A percentile compares a stretch with the other conserved stretches of the same genome.
phyloP scores from a whole-genome alignment of 2,888 invertebrate genomes.

The Furcula furcula region DNA sequence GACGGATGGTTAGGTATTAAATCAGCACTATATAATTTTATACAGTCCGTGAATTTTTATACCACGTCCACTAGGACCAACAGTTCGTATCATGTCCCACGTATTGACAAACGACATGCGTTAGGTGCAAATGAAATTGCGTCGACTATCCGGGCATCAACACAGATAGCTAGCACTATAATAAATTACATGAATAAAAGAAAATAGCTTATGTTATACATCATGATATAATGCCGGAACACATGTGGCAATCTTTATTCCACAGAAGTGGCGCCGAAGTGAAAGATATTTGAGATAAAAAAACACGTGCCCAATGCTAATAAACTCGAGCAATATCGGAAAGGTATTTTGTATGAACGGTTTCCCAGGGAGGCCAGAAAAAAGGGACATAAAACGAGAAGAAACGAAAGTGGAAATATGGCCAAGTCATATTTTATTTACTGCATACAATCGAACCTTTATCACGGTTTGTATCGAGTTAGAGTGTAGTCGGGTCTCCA shows the following conservation, averaged over 20 bases:
- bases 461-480: constrained; percentile 76
- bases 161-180: constrained; percentile 41
- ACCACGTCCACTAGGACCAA: too few species aligned
- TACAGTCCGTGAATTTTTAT: too few species aligned
- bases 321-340: constrained; percentile 77
- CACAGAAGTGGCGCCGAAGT: constrained; percentile 60
- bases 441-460: constrained; percentile 80
- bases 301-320: constrained; percentile 78
- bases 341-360: constrained; percentile 79
- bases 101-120: constrained; percentile 35
- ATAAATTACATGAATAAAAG: constrained; percentile 55
- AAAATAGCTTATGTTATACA: constrained; percentile 55
- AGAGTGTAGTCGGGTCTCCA: constrained; percentile 57
- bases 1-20: too few species aligned
- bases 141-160: constrained; percentile 37
- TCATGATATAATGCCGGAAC: constrained; percentile 57
- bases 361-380: constrained; percentile 70
- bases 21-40: too few species aligned
- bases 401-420: constrained; percentile 79
- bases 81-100: background rate
- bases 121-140: constrained; percentile 46
- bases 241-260: constrained; percentile 68
- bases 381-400: constrained; percentile 73
- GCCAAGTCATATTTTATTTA: constrained; percentile 81
- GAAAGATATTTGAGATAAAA: constrained; percentile 74